A percentile compares a stretch with the other conserved stretches of the same genome.
Conservation (phyloP, 2,113 vertebrate genomes). For the Petaurus breviceps region DNA sequence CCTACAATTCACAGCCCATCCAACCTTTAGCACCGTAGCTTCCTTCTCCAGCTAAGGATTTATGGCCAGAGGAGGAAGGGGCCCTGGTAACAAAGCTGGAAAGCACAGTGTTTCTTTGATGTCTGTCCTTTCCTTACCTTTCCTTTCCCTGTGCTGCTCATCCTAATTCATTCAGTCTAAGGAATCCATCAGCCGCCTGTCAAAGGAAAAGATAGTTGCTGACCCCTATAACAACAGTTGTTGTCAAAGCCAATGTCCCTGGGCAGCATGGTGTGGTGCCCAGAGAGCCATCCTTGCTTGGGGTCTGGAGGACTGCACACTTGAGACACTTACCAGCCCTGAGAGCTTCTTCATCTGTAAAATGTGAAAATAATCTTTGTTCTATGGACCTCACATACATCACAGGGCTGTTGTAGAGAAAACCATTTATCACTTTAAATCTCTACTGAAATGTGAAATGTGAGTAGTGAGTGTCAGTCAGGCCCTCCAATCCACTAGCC, state of each 20-base stretch:
- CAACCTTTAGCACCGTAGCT: background rate
- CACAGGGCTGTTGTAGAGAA: background rate
- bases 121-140: background rate
- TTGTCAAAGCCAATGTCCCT: background rate
- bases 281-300: background rate
- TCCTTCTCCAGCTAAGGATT: background rate
- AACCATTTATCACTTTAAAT: background rate
- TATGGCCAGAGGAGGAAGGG: background rate
- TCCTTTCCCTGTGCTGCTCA: background rate
- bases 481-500: background rate
- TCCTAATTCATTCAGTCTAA: background rate
- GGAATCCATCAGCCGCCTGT: background rate
- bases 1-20: background rate
- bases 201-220: background rate
- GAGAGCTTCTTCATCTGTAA: background rate
- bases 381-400: background rate
- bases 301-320: background rate
- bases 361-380: background rate
- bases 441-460: background rate
- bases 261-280: background rate
- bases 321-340: background rate
- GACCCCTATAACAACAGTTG: background rate
- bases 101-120: background rate
- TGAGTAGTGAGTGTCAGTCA: background rate
- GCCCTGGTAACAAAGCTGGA: background rate